Evolutionary conservation across 2,113 vertebrate species (phyloP).

Genomic region (Poecile atricapillus): DNA sequence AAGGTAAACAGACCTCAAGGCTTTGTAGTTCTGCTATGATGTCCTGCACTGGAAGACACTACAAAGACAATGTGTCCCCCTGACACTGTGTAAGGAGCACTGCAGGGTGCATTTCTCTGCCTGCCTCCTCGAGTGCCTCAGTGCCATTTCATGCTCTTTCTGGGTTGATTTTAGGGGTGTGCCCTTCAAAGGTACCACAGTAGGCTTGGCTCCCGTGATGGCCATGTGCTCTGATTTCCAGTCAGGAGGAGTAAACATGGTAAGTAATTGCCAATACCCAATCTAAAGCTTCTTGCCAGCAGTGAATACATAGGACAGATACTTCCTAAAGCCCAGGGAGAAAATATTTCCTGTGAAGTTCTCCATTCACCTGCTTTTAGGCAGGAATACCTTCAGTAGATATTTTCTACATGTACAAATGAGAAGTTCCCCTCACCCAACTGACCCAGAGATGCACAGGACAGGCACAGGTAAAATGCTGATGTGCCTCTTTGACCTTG

Average conservation of each 20-base stretch:
- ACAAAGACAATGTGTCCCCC: neutral
- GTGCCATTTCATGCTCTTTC: neutral
- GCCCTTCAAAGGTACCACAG: slow-evolving; percentile 90
- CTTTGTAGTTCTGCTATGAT: neutral
- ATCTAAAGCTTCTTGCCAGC: neutral
- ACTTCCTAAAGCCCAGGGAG: neutral
- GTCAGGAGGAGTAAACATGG: slow-evolving; percentile 97
- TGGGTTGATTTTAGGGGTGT: slow-evolving; percentile 77
- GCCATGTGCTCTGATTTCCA: slow-evolving; percentile 96
- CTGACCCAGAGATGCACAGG: neutral
- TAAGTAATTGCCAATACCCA: slow-evolving; percentile 62
- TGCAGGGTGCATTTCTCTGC: neutral
- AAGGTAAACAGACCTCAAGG: neutral
- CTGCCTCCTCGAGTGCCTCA: neutral
- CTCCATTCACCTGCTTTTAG: neutral
- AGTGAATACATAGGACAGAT: neutral
- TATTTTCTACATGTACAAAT: neutral
- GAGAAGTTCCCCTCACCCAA: neutral
- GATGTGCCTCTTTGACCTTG: neutral
- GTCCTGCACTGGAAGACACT: neutral
- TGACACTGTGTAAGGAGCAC: neutral
- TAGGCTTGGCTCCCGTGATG: slow-evolving; percentile 92
- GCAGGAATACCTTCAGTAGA: neutral
- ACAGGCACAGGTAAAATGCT: neutral
- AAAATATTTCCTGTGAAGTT: neutral